phyloP scores from a whole-genome alignment of 2,888 invertebrate species.

The Cephus pygmeus region DNA sequence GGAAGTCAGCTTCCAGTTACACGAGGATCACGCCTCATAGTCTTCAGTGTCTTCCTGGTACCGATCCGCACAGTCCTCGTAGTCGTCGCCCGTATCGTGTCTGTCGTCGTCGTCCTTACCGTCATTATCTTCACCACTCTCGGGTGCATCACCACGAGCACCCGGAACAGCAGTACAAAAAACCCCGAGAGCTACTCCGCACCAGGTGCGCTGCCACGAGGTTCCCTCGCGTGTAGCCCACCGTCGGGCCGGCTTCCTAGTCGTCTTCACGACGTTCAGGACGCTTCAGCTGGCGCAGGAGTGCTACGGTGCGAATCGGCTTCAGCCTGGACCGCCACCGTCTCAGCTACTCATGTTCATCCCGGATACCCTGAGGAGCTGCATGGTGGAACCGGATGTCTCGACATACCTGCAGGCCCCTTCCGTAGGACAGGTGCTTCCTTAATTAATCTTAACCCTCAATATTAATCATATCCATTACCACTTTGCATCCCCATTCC shows the following conservation, averaged over 20 bases:
- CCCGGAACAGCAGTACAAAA: neutral
- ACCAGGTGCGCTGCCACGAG: neutral
- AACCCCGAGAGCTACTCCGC: neutral
- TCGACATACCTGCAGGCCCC: constrained; percentile 94
- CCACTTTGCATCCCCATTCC: neutral
- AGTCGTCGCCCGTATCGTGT: neutral
- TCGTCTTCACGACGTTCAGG: constrained; percentile 19
- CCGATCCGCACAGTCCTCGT: neutral
- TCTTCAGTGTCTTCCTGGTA: neutral
- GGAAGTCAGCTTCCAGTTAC: neutral
- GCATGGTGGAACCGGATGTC: constrained; percentile 96
- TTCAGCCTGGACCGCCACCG: constrained; percentile 53
- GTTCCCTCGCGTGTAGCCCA: constrained; percentile 15
- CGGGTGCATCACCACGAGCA: neutral
- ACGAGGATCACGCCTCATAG: neutral
- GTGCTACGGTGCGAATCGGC: constrained; percentile 39
- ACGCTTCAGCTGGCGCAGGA: constrained; percentile 21
- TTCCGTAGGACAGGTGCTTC: constrained; percentile 91
- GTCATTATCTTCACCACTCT: constrained; percentile 7
- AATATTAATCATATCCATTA: neutral
- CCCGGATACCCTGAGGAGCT: constrained; percentile 92
- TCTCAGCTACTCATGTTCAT: constrained; percentile 82
- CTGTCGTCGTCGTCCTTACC: neutral
- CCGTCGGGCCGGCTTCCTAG: constrained; percentile 21
- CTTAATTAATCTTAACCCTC: constrained; percentile 4